Conservation (phyloP, 2,113 vertebrate genomes). For the Hippocampus barbouri region DNA sequence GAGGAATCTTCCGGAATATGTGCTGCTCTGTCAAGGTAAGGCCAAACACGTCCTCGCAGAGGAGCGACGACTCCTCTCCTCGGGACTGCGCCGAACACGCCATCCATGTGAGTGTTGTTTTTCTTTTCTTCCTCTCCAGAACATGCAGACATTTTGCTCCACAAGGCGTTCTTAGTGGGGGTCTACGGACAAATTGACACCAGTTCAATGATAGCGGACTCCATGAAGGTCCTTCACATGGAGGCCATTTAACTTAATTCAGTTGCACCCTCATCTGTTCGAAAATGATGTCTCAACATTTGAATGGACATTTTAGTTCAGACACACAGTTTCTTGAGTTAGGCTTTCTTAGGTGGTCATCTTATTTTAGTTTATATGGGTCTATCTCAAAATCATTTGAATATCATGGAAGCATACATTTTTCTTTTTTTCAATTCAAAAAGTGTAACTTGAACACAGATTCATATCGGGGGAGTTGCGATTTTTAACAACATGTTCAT, state of each 20-base stretch:
- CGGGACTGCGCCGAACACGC: neutral
- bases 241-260: conserved; percentile 70
- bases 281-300: neutral
- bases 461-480: neutral
- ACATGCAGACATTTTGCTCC: conserved; percentile 86
- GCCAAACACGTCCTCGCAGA: neutral
- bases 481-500: no score
- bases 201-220: conserved; percentile 90
- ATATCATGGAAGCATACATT: neutral
- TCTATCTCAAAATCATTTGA: neutral
- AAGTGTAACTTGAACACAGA: neutral
- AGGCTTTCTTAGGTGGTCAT: neutral
- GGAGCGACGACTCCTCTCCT: neutral
- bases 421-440: neutral
- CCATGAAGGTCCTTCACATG: conserved; percentile 93
- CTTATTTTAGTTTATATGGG: neutral
- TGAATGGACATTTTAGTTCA: neutral
- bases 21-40: conserved; percentile 92
- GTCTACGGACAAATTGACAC: conserved; percentile 95
- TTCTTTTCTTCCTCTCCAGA: conserved; percentile 68
- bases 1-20: conserved; percentile 91
- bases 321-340: neutral
- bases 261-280: neutral
- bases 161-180: conserved; percentile 94
- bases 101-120: neutral